Percentiles rank a stretch among this genome's conserved stretches.
Conservation (phyloP, 2,888 invertebrate species). For the Chalcis sispes region DNA sequence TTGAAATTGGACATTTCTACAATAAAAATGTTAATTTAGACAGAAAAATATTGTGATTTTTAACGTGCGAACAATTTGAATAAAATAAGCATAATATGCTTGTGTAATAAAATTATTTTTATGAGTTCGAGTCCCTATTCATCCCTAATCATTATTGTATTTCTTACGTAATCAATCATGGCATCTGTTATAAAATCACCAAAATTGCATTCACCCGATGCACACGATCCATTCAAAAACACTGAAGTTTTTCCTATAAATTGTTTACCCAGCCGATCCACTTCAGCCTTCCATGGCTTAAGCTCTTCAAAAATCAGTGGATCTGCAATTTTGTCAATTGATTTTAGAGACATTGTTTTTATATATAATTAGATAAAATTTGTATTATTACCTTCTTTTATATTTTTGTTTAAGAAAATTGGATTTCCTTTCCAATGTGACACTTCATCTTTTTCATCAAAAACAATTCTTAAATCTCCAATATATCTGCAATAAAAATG, state of each 20-base stretch:
- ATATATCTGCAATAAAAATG: constrained; percentile 79
- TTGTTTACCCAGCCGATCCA: constrained; percentile 78
- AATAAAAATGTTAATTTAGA: too few species aligned
- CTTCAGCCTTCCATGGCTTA: constrained; percentile 79
- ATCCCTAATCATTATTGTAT: too few species aligned
- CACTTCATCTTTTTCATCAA: constrained; percentile 83
- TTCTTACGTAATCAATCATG: constrained; percentile 80
- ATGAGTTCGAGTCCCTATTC: too few species aligned
- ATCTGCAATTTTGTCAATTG: constrained; percentile 77
- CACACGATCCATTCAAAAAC: constrained; percentile 79
- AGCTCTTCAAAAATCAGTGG: constrained; percentile 79
- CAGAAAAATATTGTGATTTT: background rate
- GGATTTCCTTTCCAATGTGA: constrained; percentile 84
- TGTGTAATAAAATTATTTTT: background rate
- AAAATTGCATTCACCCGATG: constrained; percentile 83
- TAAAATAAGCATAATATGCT: too few species aligned
- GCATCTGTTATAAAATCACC: constrained; percentile 86
- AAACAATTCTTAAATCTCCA: constrained; percentile 85
- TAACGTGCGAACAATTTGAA: too few species aligned
- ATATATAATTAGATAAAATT: background rate
- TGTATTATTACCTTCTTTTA: constrained; percentile 80
- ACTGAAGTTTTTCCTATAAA: constrained; percentile 81
- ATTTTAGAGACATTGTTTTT: constrained; percentile 56
- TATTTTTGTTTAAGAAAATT: constrained; percentile 80
- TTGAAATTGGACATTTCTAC: too few species aligned